Percentiles rank a stretch among this genome's conserved stretches.
Evolutionary conservation across 2,113 vertebrate genomes (phyloP).

Genomic region (Caranx ignobilis): DNA sequence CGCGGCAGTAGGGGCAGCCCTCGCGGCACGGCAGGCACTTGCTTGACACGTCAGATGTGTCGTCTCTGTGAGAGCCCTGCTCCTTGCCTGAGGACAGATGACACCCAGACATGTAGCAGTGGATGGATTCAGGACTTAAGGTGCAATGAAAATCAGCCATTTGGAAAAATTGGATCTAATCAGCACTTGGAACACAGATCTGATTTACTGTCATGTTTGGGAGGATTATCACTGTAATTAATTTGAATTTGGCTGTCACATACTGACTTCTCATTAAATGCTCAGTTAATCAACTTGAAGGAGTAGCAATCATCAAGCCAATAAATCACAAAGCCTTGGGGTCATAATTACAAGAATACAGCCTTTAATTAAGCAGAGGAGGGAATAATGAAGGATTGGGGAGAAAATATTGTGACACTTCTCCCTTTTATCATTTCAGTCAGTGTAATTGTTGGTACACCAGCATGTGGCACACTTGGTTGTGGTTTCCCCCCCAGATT

Average conservation of each 20-base stretch:
- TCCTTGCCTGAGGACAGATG: constrained; percentile 83
- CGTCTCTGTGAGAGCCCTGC: constrained; percentile 66
- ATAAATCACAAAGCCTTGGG: constrained; percentile 56
- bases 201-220: constrained; percentile 41
- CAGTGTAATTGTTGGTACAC: constrained; percentile 20
- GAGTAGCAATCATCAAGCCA: constrained; percentile 48
- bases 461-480: constrained; percentile 11
- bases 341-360: constrained; percentile 59
- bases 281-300: constrained; percentile 58
- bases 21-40: constrained; percentile 93
- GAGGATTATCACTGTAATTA: constrained; percentile 42
- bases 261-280: constrained; percentile 49
- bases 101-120: neutral
- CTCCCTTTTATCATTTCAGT: constrained; percentile 30
- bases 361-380: constrained; percentile 63
- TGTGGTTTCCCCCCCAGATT: neutral
- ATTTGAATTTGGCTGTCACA: constrained; percentile 46
- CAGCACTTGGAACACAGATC: constrained; percentile 5
- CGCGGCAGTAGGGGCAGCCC: constrained; percentile 91
- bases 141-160: neutral
- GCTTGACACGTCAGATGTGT: constrained; percentile 84
- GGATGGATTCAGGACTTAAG: neutral
- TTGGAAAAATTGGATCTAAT: neutral
- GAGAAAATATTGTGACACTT: constrained; percentile 34
- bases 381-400: constrained; percentile 44